These are phyloP conservation scores for Diachrysia chrysitis DNA, from an alignment of 2,888 invertebrate species.

Conservation along the genomic window DNA sequence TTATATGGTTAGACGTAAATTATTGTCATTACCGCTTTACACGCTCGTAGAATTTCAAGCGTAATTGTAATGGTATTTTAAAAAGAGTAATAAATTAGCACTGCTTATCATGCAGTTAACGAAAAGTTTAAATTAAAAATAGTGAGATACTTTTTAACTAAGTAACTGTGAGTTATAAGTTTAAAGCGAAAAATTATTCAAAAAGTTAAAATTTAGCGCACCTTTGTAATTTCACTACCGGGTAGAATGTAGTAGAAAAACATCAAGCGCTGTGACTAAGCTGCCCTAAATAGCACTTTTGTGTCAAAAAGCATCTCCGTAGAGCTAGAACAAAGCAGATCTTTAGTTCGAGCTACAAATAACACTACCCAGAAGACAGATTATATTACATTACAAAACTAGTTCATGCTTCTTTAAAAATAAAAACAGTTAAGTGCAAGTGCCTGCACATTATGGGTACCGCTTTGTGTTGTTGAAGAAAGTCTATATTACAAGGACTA, in stretches of 20 bases:
- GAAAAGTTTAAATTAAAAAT: conserved; percentile 1
- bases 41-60: not conserved
- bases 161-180: not conserved
- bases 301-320: conserved; percentile 37
- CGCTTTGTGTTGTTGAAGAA: not conserved
- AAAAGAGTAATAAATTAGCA: not conserved
- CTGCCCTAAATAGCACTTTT: conserved; percentile 50
- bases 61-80: not conserved
- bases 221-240: not conserved
- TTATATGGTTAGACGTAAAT: not conserved
- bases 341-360: conserved; percentile 36
- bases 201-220: not conserved
- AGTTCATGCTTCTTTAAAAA: conserved; percentile 26
- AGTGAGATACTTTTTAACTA: not conserved
- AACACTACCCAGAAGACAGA: conserved; percentile 53
- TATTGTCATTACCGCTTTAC: not conserved
- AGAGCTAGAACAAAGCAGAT: conserved; percentile 34
- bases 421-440: conserved; percentile 18
- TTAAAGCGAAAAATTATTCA: conserved; percentile 7
- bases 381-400: conserved; percentile 40
- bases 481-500: not conserved
- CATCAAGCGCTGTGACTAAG: conserved; percentile 27
- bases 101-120: not conserved
- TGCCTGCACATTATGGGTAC: not conserved
- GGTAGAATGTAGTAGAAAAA: conserved; percentile 26